Evolutionary conservation across 2,797 vertebrate genomes (phyloP).

Genomic region (Pyrocephalus nanus): DNA sequence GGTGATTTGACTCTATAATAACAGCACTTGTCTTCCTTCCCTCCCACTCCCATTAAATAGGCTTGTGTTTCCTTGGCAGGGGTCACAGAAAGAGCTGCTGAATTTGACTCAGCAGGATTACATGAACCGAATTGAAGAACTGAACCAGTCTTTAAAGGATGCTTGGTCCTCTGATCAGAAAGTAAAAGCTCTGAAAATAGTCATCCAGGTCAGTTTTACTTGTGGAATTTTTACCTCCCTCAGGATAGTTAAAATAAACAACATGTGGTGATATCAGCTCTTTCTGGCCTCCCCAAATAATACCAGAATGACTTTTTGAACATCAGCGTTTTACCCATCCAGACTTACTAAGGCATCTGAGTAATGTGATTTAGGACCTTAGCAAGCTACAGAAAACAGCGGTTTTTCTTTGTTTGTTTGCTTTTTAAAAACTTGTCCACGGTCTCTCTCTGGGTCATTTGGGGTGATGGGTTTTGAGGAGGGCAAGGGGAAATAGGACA

Average conservation of each 20-base stretch:
- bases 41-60: not conserved
- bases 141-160: constrained; percentile 96
- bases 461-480: not conserved
- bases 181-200: constrained; percentile 98
- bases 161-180: constrained; percentile 98
- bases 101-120: constrained; percentile 98
- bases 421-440: not conserved
- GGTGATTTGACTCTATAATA: not conserved
- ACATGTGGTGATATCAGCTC: not conserved
- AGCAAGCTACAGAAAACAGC: not conserved
- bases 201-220: constrained; percentile 88
- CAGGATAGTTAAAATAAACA: not conserved
- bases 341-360: not conserved
- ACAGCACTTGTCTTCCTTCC: not conserved
- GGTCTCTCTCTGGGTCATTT: not conserved
- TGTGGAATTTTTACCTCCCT: not conserved
- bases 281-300: not conserved
- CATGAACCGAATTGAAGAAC: constrained; percentile 93
- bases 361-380: not conserved
- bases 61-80: constrained; percentile 74
- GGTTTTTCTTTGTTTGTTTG: not conserved
- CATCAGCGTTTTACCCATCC: not conserved
- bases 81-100: constrained; percentile 93
- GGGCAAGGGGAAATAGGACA: not conserved
- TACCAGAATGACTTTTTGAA: not conserved